Evolutionary conservation across 2,113 vertebrate species (phyloP).

Genomic region (Camelus dromedarius): DNA sequence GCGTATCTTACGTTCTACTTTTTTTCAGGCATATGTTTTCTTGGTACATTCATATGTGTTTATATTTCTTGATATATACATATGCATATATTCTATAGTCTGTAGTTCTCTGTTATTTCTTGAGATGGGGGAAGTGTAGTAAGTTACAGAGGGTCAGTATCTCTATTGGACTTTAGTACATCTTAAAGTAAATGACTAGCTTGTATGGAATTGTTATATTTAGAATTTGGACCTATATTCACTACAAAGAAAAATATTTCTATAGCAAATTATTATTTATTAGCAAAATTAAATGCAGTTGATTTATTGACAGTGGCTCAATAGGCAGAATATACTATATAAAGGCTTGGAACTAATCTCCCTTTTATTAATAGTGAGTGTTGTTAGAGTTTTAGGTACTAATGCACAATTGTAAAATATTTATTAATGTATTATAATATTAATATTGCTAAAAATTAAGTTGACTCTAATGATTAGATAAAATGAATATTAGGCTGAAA

Average conservation of each 20-base stretch:
- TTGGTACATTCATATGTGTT: not conserved
- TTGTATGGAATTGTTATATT: slow-evolving; percentile 12
- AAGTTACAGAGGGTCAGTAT: not conserved
- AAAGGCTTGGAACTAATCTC: slow-evolving; percentile 40
- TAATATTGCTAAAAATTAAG: slow-evolving; percentile 34
- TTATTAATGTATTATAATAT: not conserved
- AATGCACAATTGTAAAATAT: not conserved
- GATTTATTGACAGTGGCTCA: not conserved
- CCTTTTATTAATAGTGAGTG: slow-evolving; percentile 22
- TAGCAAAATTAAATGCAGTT: slow-evolving; percentile 50
- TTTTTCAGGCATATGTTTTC: not conserved
- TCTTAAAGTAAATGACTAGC: not conserved
- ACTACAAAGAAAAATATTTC: not conserved
- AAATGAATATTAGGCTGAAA: not conserved
- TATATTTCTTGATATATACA: not conserved
- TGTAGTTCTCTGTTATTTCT: not conserved
- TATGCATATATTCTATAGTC: not conserved
- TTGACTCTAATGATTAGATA: slow-evolving; percentile 25
- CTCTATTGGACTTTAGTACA: not conserved
- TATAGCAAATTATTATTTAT: slow-evolving; percentile 5
- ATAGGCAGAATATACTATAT: not conserved
- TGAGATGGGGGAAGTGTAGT: not conserved
- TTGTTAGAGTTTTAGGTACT: slow-evolving; percentile 22
- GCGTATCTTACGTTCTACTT: not conserved
- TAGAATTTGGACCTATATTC: slow-evolving; percentile 23